phyloP scores from a whole-genome alignment of 1,140 invertebrate species.

The Lysiphlebus fabarum region DNA sequence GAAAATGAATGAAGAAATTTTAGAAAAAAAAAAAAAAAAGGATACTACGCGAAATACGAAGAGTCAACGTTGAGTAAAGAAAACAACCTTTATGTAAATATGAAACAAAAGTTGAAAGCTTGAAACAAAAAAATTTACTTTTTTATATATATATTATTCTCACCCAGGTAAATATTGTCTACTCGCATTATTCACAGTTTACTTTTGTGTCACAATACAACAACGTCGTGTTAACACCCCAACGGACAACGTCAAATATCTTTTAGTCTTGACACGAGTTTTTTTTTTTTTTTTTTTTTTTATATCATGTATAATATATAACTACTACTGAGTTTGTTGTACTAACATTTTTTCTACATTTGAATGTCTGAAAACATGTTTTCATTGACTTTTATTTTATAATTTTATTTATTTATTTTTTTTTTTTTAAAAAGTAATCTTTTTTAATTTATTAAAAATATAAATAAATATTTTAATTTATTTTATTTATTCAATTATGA shows the following conservation, averaged over 20 bases:
- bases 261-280: neutral
- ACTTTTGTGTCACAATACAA: conserved; percentile 27
- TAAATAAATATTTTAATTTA: too few species aligned
- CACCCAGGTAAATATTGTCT: conserved; percentile 39
- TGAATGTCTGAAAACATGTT: too few species aligned
- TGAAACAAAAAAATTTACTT: conserved; percentile 34
- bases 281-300: conserved; percentile 17
- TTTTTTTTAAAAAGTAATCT: too few species aligned
- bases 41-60: conserved; percentile 19
- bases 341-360: conserved; percentile 1
- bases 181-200: conserved; percentile 30
- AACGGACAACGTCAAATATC: conserved; percentile 20
- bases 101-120: conserved; percentile 38
- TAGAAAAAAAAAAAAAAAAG: conserved; percentile 7
- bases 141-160: conserved; percentile 22
- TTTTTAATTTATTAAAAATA: too few species aligned
- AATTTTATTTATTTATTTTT: too few species aligned
- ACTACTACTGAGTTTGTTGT: conserved; percentile 1
- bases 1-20: neutral
- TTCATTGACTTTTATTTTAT: too few species aligned
- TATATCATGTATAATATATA: too few species aligned
- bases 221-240: conserved; percentile 15
- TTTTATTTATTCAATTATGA: neutral
- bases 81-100: conserved; percentile 27
- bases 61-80: conserved; percentile 23